phyloP scores from a whole-genome alignment of 2,113 vertebrate species.

The Ovibos moschatus region DNA sequence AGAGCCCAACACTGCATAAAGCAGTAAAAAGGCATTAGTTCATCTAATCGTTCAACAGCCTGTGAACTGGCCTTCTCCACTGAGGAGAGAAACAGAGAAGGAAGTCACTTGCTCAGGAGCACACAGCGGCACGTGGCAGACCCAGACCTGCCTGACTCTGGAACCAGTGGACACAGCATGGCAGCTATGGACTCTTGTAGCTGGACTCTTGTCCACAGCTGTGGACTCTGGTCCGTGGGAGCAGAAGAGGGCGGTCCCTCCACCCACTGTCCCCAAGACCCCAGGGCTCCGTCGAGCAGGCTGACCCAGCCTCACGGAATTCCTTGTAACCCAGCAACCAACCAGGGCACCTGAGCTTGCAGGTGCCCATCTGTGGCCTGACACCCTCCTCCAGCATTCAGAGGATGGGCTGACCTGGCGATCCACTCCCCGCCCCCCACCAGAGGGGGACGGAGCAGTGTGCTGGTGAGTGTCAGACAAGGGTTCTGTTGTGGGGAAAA shows the following conservation, averaged over 20 bases:
- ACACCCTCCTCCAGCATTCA: not conserved
- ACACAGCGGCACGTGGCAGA: fast-evolving
- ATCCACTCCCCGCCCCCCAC: fast-evolving
- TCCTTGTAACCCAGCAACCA: fast-evolving
- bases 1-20: not conserved
- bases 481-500: fast-evolving
- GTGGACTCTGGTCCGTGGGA: fast-evolving
- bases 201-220: not conserved
- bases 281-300: not conserved
- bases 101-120: not conserved
- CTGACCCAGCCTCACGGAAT: fast-evolving
- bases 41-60: fast-evolving
- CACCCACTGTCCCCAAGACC: not conserved
- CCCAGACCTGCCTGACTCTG: not conserved
- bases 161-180: not conserved
- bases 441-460: fast-evolving
- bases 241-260: not conserved
- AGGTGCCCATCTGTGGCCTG: not conserved
- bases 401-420: not conserved
- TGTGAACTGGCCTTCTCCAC: no score
- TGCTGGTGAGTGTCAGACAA: not conserved
- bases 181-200: not conserved
- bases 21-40: not conserved
- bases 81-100: not conserved
- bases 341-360: fast-evolving